A percentile compares a stretch with the other conserved stretches of the same genome.
Conservation (phyloP, 2,888 invertebrate genomes). For the Bimastos eiseni region DNA sequence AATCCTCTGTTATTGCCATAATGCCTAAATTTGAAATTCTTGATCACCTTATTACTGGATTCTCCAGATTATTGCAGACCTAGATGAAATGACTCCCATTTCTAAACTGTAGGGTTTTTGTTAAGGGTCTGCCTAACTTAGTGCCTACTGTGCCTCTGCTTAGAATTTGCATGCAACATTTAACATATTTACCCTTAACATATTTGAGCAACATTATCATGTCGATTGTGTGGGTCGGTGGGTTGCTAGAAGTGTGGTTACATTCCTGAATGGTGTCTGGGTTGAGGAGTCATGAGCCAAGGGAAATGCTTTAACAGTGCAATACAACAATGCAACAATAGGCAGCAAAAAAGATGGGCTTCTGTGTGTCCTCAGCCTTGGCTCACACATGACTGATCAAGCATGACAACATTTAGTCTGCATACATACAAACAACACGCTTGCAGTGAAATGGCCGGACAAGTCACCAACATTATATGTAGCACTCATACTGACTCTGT, state of each 20-base stretch:
- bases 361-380: neutral
- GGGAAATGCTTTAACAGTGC: conserved; percentile 9
- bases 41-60: neutral
- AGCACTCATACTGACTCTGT: neutral
- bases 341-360: neutral
- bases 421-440: neutral
- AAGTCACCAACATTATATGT: neutral
- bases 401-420: neutral
- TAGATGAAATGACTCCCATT: no score
- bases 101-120: neutral
- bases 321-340: neutral
- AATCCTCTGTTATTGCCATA: neutral
- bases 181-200: no score
- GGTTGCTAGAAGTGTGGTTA: neutral
- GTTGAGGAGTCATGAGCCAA: neutral
- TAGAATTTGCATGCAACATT: neutral
- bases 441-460: neutral
- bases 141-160: neutral
- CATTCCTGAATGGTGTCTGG: conserved; percentile 13
- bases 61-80: no score
- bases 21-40: neutral
- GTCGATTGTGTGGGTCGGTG: no score
- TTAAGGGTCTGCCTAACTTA: neutral
- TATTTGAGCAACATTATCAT: neutral
- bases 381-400: neutral